Conservation (phyloP, 2,888 invertebrate genomes). For the Axea sp. region DNA sequence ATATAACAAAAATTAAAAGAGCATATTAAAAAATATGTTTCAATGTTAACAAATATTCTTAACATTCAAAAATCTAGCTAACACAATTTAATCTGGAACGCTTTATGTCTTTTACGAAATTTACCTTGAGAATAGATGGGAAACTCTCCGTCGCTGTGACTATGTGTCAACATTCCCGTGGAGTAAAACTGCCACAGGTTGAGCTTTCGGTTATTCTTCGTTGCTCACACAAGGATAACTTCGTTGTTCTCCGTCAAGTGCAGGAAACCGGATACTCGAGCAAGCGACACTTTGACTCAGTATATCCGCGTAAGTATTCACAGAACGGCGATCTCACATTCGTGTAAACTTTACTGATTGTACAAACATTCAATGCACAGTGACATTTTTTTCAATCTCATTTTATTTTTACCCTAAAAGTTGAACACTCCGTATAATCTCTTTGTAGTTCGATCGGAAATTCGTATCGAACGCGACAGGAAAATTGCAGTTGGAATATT, state of each 20-base stretch:
- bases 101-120: not conserved
- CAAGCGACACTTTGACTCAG: constrained; percentile 69
- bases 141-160: constrained; percentile 92
- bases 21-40: no score
- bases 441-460: not conserved
- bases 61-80: no score
- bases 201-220: constrained; percentile 69
- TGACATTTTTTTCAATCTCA: constrained; percentile 14
- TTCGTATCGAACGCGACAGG: not conserved
- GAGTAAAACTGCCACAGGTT: constrained; percentile 74
- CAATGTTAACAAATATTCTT: no score
- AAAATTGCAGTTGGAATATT: not conserved
- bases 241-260: constrained; percentile 72
- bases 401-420: constrained; percentile 13
- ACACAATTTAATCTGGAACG: no score
- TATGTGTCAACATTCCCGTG: constrained; percentile 87
- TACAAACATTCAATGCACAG: constrained; percentile 12
- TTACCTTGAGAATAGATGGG: constrained; percentile 90
- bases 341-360: constrained; percentile 1
- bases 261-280: constrained; percentile 70
- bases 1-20: no score
- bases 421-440: constrained; percentile 5
- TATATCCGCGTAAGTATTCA: constrained; percentile 26
- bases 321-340: constrained; percentile 6
- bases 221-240: constrained; percentile 68